Conservation (phyloP, 2,113 vertebrate genomes). For the Agapornis roseicollis region DNA sequence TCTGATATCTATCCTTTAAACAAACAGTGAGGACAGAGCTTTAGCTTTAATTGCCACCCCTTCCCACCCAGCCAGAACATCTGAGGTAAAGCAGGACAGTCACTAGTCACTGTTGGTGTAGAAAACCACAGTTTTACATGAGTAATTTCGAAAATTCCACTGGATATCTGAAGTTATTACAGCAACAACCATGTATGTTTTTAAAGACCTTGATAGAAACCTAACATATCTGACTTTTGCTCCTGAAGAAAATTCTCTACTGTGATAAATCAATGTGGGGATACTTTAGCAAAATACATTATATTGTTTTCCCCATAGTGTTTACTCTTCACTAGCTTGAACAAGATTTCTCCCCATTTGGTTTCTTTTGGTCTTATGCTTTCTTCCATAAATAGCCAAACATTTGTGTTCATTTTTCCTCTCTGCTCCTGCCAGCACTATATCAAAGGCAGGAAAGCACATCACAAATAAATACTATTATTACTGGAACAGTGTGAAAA, state of each 20-base stretch:
- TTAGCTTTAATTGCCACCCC: background rate
- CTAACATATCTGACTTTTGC: background rate
- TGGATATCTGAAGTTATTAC: background rate
- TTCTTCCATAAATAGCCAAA: background rate
- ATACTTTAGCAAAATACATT: background rate
- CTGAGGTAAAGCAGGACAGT: background rate
- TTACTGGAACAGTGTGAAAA: background rate
- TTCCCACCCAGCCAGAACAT: background rate
- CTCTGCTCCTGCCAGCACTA: background rate
- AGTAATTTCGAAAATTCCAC: background rate
- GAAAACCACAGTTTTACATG: background rate
- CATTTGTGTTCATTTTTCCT: background rate
- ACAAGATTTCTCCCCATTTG: background rate
- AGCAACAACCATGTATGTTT: background rate
- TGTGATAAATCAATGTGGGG: background rate
- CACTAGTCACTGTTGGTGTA: background rate
- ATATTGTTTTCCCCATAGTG: fast-evolving
- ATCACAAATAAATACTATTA: background rate
- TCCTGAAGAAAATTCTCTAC: background rate
- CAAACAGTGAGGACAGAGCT: background rate
- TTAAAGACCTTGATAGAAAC: background rate
- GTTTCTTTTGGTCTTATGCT: background rate
- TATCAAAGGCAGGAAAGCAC: slow-evolving; percentile 14
- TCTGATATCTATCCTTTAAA: background rate
- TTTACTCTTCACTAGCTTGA: background rate